Evolutionary conservation across 37 sponge, comb jelly and placozoan species (phyloP), one percentile per base, ranked within the genome.

Genomic region (Chondrosia reniformis): DNA sequence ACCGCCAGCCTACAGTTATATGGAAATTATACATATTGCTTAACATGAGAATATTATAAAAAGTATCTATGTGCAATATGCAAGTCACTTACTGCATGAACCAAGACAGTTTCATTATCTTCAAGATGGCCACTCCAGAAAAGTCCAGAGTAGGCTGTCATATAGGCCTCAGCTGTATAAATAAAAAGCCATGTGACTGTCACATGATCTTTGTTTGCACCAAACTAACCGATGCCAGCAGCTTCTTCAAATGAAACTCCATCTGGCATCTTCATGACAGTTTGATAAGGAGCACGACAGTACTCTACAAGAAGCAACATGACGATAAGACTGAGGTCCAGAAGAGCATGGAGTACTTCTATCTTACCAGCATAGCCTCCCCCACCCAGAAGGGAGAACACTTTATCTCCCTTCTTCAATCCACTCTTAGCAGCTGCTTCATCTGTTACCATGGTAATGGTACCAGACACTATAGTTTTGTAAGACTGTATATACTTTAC

Each of bases 321-420:
- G 15, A 15, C 15, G 52, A 15, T 49, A 49, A 10, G 27, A 28
- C 2, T 56, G 58, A 56, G 58, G 58, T 24, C 27, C 17, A 17
- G 15, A 49, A 17, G 54, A 19, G 54, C 12, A 17, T 49, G 54
- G 54, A 49, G 17, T 49, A 17, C 54, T 49, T 12, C 54, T 17
- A 49, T 27, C 27, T 2, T 49, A 90, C 95, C 92, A 77, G 95
- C 95, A 85, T 94, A 94, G 2, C 95, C 95, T 7, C 95, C 95
- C 21, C 95, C 95, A 22, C 92, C 95, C 46, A 94, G 62, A 46
- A 94, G 79, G 0, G 92, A 92, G 90, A 91, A 91, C 33, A 94
- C 95, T 27, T 58, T 9, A 46, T 94, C 89, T 43, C 95, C 95
- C 74, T 73, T 27, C 74, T 84, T 84, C 3, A 91, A 58, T 34